Percentiles rank a stretch among this genome's conserved stretches.
phyloP scores from a whole-genome alignment of 2,113 vertebrate genomes.

The Sphaerodactylus townsendi region DNA sequence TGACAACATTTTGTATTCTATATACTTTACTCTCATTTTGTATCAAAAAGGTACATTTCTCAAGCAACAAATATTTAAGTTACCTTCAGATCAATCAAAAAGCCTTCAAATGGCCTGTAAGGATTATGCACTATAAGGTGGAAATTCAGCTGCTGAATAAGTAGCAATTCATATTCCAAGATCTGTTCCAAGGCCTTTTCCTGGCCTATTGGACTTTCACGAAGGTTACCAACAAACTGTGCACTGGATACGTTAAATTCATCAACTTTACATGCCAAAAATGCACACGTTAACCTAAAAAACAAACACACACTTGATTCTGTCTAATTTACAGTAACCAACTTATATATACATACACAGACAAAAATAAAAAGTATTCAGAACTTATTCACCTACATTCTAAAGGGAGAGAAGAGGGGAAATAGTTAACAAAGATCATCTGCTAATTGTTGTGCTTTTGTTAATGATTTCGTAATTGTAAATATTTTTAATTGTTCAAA shows the following conservation, averaged over 20 bases:
- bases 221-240: conserved; percentile 94
- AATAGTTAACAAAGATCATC: not conserved
- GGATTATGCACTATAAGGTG: conserved; percentile 96
- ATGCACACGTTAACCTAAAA: conserved; percentile 89
- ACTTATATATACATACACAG: no score
- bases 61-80: not conserved
- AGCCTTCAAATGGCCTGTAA: conserved; percentile 93
- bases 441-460: not conserved
- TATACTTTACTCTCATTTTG: not conserved
- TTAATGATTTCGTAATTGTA: no score
- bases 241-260: conserved; percentile 96
- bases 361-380: not conserved
- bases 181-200: conserved; percentile 92
- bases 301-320: not conserved
- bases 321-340: not conserved
- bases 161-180: conserved; percentile 91
- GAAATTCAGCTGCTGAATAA: conserved; percentile 96
- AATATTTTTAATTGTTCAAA: no score
- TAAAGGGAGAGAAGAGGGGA: not conserved
- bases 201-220: conserved; percentile 85
- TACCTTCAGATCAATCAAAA: conserved; percentile 96
- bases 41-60: not conserved
- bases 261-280: conserved; percentile 96
- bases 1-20: not conserved
- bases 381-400: not conserved